Conservation (phyloP, 2,113 vertebrate species). For the Vanacampus margaritifer region DNA sequence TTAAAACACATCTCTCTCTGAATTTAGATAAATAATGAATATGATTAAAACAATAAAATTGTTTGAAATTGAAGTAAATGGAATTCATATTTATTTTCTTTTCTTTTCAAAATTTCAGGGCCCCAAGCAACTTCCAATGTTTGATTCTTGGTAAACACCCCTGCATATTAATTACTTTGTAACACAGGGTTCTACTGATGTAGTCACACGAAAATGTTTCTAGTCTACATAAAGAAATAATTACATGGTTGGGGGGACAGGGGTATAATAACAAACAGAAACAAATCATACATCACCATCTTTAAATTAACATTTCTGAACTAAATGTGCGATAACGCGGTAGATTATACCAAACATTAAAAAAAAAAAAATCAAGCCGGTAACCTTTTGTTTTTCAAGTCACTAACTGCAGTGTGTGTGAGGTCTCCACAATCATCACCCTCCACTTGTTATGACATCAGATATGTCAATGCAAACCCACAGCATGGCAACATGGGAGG, state of each 20-base stretch:
- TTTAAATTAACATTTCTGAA: neutral
- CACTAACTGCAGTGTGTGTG: constrained; percentile 14
- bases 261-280: neutral
- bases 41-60: too few species aligned
- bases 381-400: constrained; percentile 11
- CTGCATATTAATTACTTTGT: neutral
- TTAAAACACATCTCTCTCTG: too few species aligned
- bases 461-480: constrained; percentile 33
- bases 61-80: too few species aligned
- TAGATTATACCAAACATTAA: neutral
- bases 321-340: neutral
- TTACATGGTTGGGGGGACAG: neutral
- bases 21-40: too few species aligned
- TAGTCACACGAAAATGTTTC: neutral
- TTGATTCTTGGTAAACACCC: too few species aligned
- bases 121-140: too few species aligned
- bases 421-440: constrained; percentile 31
- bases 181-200: neutral
- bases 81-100: too few species aligned
- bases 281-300: neutral
- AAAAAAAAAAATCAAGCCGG: neutral
- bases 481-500: constrained; percentile 34
- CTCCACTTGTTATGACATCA: constrained; percentile 41
- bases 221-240: neutral
- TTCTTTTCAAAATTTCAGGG: too few species aligned